Percentiles rank a stretch among this genome's conserved stretches.
Evolutionary conservation across 2,888 invertebrate species (phyloP).

Genomic region (Malachius bipustulatus): DNA sequence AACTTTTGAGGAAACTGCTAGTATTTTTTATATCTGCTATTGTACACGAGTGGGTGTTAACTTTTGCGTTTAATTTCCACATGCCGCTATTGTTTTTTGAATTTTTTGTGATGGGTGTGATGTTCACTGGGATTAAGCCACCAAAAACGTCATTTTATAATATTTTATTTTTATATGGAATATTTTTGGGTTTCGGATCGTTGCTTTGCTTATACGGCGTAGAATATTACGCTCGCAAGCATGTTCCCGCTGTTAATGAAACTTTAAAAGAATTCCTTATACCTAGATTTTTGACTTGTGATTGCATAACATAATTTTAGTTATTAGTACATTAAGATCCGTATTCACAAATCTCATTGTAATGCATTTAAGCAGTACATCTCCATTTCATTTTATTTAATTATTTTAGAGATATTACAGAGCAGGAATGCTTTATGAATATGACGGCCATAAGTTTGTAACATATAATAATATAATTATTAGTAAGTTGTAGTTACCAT

Average conservation of each 20-base stretch:
- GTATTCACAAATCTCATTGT: too few relatives aligned
- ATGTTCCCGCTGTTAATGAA: constrained; percentile 47
- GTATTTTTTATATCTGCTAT: constrained; percentile 74
- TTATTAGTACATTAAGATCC: too few relatives aligned
- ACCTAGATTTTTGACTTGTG: constrained; percentile 38
- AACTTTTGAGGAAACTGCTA: constrained; percentile 42
- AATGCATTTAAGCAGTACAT: too few relatives aligned
- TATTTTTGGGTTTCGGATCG: constrained; percentile 66
- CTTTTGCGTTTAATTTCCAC: constrained; percentile 69
- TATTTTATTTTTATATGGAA: constrained; percentile 70
- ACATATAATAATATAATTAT: too few relatives aligned
- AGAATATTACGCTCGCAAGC: constrained; percentile 73
- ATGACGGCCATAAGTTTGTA: too few relatives aligned
- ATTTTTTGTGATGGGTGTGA: constrained; percentile 59
- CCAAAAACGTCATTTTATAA: constrained; percentile 48
- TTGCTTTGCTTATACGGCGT: constrained; percentile 68
- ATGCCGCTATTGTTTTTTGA: constrained; percentile 73
- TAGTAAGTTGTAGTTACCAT: too few relatives aligned
- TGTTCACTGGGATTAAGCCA: constrained; percentile 42
- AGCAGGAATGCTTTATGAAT: too few relatives aligned
- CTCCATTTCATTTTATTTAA: too few relatives aligned
- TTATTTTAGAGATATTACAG: too few relatives aligned
- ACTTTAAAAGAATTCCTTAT: constrained; percentile 37
- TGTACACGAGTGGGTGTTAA: constrained; percentile 79
- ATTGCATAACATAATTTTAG: neutral